Evolutionary conservation across 2,888 invertebrate genomes (phyloP), one percentile per base, ranked within the genome.

Genomic region (Pollenia angustigena): DNA sequence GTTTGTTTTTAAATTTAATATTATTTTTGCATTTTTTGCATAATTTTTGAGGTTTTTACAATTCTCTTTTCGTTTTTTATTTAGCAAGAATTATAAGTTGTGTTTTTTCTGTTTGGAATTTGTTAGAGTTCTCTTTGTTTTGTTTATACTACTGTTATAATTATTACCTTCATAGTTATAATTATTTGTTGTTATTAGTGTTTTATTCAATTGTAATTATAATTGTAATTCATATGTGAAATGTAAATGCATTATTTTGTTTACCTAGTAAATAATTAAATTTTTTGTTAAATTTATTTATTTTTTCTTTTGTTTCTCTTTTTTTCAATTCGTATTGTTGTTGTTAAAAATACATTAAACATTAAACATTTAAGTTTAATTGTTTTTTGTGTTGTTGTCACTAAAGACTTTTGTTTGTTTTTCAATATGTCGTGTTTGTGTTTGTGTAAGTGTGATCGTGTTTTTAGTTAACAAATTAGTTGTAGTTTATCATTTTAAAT

Each of bases 201-300:
- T 56, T 68, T 50, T 50, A 46, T 75, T 75, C 52, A 81, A 66
- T 60, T 75, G 18, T 79, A 87, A 68, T 74, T 71, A 44, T 86
- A 83, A 68, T 74, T 71, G 48, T 86, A 83, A 71, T 87, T 86
- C 86, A 88, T 89, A 88, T 89, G 88, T 89, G 89, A 88, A 85
- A 89, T 89, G 89, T 89, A 89, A 89, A 89, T 89, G 88, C 89
- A 89, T 80, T 86, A 81, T 85, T 88, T 87, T 85, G 82, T 85
- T 84, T 81, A 71, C 58, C 75, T 81, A 84, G 58, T 81, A 84
- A 72, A 72, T 81, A 84, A 46, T 81, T 72, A 64, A 32, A 46
- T 66, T 50, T 66, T 72, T 72, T 68, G 48, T 72, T 60, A 62
- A 16, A 8, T 64, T 52, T 78, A 40, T 56, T 32, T 62, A 52